Evolutionary conservation across 2,797 vertebrate genomes (phyloP), one percentile per base, ranked within the genome.

Genomic region (Chrysocyon brachyurus): DNA sequence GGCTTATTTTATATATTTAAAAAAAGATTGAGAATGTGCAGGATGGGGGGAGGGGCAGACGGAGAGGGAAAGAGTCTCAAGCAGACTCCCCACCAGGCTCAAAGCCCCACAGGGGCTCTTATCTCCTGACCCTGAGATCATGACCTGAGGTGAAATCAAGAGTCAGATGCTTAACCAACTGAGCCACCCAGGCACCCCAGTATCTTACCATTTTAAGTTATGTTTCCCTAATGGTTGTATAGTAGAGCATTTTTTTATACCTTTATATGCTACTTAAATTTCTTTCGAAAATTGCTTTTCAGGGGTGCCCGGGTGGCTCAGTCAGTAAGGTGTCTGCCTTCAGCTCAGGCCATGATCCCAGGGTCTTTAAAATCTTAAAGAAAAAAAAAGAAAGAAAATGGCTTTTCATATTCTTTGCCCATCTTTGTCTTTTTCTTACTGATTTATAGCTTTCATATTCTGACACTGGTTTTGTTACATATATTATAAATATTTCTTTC

Each of bases 281-380:
- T 83, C 56, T 88, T 49, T 31, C 40, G 46, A 89, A 92, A 88
- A 70, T 63, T 36, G 56, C 28, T 84, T 83, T 84, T 94, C 56
- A 22, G 7, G 40, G 7, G 7, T 46, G 7, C 40, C 40, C 40
- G 1, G 40, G 40, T 46, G 40, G 40, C 6, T 46, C 40, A 46
- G 6, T 46, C 40, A 46, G 40, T 46, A 8, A 46, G 40, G 40
- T 46, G 40, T 46, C 40, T 46, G 40, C 40, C 40, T 46, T 46
- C 40, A 46, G 40, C 40, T 46, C 40, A 46, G 40, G 40, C 6
- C 40, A 46, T 46, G 40, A 46, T 46, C 40, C 40, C 40, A 46
- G 7, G 40, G 40, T 46, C 40, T 46, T 46, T 46, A 46, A 46
- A 46, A 46, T 46, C 40, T 46, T 46, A 46, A 46, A 46, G 40